These are phyloP conservation scores for Phaedon cochleariae DNA, from an alignment of 2,888 invertebrate genomes.

Conservation along the genomic window DNA sequence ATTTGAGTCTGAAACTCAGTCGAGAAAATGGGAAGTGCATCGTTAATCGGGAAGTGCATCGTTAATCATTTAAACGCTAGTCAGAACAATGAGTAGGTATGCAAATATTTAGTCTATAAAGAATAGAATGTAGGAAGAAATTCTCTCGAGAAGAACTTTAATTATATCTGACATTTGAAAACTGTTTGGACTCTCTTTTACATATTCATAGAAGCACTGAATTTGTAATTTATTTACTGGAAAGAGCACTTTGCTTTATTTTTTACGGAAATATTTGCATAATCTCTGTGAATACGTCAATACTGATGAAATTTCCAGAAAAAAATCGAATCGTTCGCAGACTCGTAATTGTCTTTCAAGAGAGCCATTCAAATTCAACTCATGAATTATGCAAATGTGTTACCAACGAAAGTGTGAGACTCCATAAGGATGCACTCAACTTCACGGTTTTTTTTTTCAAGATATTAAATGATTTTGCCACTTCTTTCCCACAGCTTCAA, in stretches of 20 bases:
- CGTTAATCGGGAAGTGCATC: no score
- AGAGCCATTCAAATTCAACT: background rate
- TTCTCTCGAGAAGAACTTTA: no score
- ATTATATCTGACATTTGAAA: slow-evolving; percentile 22
- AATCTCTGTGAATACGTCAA: background rate
- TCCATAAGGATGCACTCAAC: slow-evolving; percentile 11
- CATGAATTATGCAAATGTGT: background rate
- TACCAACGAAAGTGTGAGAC: background rate
- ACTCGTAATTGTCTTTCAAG: background rate
- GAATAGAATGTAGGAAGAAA: no score
- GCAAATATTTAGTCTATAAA: no score
- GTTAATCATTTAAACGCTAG: no score
- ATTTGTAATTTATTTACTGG: slow-evolving; percentile 29
- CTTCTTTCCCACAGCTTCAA: background rate
- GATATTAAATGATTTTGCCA: slow-evolving; percentile 10
- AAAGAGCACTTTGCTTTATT: slow-evolving; percentile 18
- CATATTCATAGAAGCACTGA: slow-evolving; percentile 33
- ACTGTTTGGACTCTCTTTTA: slow-evolving; percentile 22
- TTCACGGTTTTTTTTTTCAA: slow-evolving; percentile 2
- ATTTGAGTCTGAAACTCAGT: no score
- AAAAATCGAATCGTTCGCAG: background rate
- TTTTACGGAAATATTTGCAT: background rate
- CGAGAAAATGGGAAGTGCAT: no score
- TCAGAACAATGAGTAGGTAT: no score
- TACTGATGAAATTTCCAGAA: background rate